These are phyloP conservation scores for Coregonus suidteri DNA, from an alignment of 2,797 vertebrate species.

Conservation along the genomic window DNA sequence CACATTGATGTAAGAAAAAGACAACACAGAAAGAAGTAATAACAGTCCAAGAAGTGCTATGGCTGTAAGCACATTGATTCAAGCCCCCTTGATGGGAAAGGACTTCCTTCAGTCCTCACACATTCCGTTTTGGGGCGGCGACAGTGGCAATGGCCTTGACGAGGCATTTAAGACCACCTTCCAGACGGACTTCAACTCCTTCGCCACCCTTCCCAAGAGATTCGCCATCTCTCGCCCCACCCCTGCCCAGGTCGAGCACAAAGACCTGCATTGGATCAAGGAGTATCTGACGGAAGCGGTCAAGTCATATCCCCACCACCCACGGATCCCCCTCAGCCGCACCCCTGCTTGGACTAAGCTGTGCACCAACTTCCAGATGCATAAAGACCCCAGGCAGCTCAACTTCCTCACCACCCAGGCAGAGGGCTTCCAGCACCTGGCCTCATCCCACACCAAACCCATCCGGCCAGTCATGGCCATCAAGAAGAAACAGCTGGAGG, in stretches of 20 bases:
- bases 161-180: slow-evolving; percentile 31
- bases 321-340: background rate
- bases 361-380: slow-evolving; percentile 52
- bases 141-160: background rate
- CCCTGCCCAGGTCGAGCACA: slow-evolving; percentile 33
- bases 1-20: background rate
- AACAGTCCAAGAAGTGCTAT: background rate
- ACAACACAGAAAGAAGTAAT: background rate
- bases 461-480: background rate
- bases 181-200: slow-evolving; percentile 32
- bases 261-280: slow-evolving; percentile 33
- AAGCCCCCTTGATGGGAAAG: slow-evolving; percentile 9
- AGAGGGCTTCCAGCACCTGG: slow-evolving; percentile 19
- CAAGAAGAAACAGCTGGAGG: slow-evolving; percentile 1
- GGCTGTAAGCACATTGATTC: slow-evolving; percentile 25
- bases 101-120: slow-evolving; percentile 27
- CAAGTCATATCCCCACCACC: slow-evolving; percentile 25
- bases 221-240: background rate
- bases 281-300: slow-evolving; percentile 30
- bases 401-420: slow-evolving; percentile 32
- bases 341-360: slow-evolving; percentile 25
- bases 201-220: slow-evolving; percentile 6
- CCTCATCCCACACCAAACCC: background rate
- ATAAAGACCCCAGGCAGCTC: slow-evolving; percentile 12
- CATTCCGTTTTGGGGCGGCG: slow-evolving; percentile 36